Evolutionary conservation across 2,888 invertebrate species (phyloP), one percentile per base, ranked within the genome.

Genomic region (Heliconius erato): DNA sequence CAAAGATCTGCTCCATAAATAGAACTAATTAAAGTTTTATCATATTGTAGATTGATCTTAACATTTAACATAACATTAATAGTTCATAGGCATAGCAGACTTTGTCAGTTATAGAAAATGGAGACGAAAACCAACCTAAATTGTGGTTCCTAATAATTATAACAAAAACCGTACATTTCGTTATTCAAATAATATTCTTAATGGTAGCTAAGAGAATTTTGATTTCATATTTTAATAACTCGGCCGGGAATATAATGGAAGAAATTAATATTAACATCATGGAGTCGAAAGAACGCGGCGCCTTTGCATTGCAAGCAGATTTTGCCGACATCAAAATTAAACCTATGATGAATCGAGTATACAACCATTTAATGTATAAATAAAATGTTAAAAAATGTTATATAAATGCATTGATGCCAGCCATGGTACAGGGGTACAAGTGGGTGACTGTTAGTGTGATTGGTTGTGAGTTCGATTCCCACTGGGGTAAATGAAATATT

Each of bases 251-350:
- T 35, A 76, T 76, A 35, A 63, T 63, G 63, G 63, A 76, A n/a
- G 63, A 76, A 63, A 63, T 76, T 76, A 76, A 76, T 76, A 76
- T 76, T 76, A 63, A 63, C 26, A 63, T 76, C 26, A 63, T 63
- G 63, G 63, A 16, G 63, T 16, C 63, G 40, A 76, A 76, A 63
- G 76, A 76, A 76, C 76, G 40, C 35, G 63, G 76, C 76, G 76
- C 26, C 35, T 40, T 76, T 76, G 76, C 63, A 63, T 76, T 76
- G 59, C 63, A 76, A 63, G 63, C 76, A 76, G 76, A 76, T 76
- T 76, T 76, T 76, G 14, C 63, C 40, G 76, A 63, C 76, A 76
- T 63, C 76, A 14, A 76, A 76, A 76, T 76, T 76, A 76, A 76
- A 76, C 14, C 59, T 76, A 76, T 76, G 59, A 76, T 76, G 74